These are phyloP conservation scores for Leptobrachium ailaonicum DNA, from an alignment of 2,113 vertebrate genomes.

Conservation along the genomic window DNA sequence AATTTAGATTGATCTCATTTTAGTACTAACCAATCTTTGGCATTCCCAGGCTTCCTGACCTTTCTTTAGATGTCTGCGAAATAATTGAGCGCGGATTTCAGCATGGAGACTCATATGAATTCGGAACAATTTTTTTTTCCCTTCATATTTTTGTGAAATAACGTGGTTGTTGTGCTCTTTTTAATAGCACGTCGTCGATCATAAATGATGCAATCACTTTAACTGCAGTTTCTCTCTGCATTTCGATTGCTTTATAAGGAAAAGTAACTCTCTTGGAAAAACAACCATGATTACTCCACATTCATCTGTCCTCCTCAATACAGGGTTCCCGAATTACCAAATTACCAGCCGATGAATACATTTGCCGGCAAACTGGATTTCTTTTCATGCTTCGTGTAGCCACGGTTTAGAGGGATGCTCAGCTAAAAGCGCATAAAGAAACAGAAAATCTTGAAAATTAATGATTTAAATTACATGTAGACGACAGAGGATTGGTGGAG, in stretches of 20 bases:
- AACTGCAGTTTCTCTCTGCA: not conserved
- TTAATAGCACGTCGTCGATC: not conserved
- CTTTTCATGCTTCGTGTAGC: not conserved
- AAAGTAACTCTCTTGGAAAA: not conserved
- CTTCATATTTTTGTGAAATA: conserved; percentile 5
- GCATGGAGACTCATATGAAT: conserved; percentile 9
- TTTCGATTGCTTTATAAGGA: not conserved
- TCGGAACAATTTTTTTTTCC: not conserved
- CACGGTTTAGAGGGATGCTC: not conserved
- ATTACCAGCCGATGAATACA: not conserved
- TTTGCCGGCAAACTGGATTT: too few species aligned
- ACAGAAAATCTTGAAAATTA: too few species aligned
- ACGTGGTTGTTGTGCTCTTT: not conserved
- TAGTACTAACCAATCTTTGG: conserved; percentile 21
- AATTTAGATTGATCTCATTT: conserved; percentile 36
- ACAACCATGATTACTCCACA: not conserved
- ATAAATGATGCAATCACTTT: not conserved
- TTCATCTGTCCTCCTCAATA: not conserved
- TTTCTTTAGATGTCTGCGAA: conserved; percentile 23
- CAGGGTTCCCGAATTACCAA: not conserved
- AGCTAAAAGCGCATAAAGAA: not conserved
- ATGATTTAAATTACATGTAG: too few species aligned
- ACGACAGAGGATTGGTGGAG: too few species aligned
- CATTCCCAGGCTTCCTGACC: conserved; percentile 39
- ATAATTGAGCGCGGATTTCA: conserved; percentile 23